These are phyloP conservation scores for Aethina tumida DNA, from an alignment of 1,140 invertebrate genomes.

Conservation along the genomic window DNA sequence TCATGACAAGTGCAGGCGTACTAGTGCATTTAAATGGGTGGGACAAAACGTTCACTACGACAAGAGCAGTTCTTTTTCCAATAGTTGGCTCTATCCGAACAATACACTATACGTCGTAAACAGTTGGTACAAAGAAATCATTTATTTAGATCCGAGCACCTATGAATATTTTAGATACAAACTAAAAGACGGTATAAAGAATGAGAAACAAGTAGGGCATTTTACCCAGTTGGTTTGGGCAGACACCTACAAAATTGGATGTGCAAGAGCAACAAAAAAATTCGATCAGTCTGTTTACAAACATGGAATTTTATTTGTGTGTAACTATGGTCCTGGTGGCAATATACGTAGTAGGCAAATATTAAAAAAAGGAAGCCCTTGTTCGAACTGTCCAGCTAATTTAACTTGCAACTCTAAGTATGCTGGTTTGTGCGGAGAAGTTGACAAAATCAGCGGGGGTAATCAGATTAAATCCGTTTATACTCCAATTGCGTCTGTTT, in stretches of 20 bases:
- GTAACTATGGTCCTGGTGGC: constrained; percentile 31
- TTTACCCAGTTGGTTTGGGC: constrained; percentile 31
- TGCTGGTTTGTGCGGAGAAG: too few species aligned
- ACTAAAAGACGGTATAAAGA: too few species aligned
- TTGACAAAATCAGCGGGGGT: too few species aligned
- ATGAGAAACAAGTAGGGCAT: constrained; percentile 28
- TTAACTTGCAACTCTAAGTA: too few species aligned
- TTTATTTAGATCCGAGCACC: constrained; percentile 13
- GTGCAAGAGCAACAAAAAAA: constrained; percentile 17
- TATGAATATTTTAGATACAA: too few species aligned
- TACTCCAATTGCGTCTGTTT: too few species aligned
- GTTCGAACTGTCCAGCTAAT: too few species aligned
- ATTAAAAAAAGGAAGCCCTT: too few species aligned
- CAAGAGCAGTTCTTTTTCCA: constrained; percentile 24
- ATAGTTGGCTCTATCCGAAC: constrained; percentile 25
- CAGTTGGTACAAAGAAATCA: constrained; percentile 23
- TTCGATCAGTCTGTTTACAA: constrained; percentile 13
- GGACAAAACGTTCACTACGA: constrained; percentile 29
- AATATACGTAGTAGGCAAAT: too few species aligned
- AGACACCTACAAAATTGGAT: constrained; percentile 24
- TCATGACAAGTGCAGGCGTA: constrained; percentile 27
- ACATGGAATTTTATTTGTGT: constrained; percentile 27
- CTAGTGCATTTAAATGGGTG: constrained; percentile 24
- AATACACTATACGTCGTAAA: too few species aligned
- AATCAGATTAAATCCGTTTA: background rate